A percentile compares a stretch with the other conserved stretches of the same genome.
Evolutionary conservation across 2,113 vertebrate genomes (phyloP).

Genomic region (Podocnemis expansa): DNA sequence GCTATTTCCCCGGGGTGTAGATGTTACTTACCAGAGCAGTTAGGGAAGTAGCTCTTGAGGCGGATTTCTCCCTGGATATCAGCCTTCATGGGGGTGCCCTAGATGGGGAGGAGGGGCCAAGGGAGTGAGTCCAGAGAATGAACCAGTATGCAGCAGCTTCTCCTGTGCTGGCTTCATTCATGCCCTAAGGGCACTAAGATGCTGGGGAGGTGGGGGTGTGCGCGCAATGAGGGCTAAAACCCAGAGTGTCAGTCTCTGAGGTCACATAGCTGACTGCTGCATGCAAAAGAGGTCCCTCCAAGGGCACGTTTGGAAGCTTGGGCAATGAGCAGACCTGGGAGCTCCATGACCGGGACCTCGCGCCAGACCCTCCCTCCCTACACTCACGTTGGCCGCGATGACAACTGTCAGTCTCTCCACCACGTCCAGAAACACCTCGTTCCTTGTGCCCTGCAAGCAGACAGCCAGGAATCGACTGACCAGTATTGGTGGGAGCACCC

Average conservation of each 20-base stretch:
- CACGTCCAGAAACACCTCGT: constrained; percentile 91
- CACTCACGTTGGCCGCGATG: constrained; percentile 88
- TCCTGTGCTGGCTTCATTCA: too few species aligned
- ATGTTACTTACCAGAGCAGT: constrained; percentile 80
- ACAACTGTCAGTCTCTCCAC: constrained; percentile 87
- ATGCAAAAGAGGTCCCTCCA: too few species aligned
- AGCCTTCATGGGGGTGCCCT: constrained; percentile 88
- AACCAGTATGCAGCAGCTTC: not conserved
- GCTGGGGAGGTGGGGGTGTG: too few species aligned
- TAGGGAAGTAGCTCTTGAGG: constrained; percentile 88
- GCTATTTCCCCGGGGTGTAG: not conserved
- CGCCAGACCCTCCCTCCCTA: not conserved
- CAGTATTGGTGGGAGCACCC: not conserved
- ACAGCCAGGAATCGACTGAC: too few species aligned
- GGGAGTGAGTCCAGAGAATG: not conserved
- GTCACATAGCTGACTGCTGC: too few species aligned
- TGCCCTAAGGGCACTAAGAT: too few species aligned
- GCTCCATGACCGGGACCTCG: too few species aligned
- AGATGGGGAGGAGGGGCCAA: not conserved
- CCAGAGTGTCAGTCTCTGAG: too few species aligned
- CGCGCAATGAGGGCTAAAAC: too few species aligned
- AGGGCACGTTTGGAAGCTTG: too few species aligned
- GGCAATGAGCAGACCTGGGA: not conserved
- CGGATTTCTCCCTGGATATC: constrained; percentile 89
- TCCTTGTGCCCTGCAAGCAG: constrained; percentile 81